phyloP scores from a whole-genome alignment of 2,113 vertebrate genomes.

The Pimephales promelas region DNA sequence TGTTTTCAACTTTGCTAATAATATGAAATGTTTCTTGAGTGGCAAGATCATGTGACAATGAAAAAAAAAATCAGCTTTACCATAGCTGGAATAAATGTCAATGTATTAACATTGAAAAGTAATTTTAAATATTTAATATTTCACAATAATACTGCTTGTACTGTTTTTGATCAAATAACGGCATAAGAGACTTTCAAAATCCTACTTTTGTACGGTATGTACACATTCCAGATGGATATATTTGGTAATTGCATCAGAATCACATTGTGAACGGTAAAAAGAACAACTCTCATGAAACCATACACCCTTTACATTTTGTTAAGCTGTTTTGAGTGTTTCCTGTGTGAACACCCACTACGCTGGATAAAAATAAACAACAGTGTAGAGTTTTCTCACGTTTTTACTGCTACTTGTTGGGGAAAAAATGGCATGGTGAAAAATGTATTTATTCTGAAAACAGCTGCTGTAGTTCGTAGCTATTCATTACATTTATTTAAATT shows the following conservation, averaged over 20 bases:
- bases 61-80: not conserved
- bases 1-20: not conserved
- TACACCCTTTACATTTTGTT: not conserved
- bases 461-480: not conserved
- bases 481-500: not conserved
- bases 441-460: not conserved
- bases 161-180: too few relatives aligned
- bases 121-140: not conserved
- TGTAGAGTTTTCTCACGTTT: not conserved
- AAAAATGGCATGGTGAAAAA: not conserved
- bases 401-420: not conserved
- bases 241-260: not conserved
- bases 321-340: not conserved
- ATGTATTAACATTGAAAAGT: too few relatives aligned
- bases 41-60: not conserved
- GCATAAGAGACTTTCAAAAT: too few relatives aligned
- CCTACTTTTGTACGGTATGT: not conserved
- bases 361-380: not conserved
- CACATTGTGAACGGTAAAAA: not conserved
- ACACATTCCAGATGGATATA: not conserved
- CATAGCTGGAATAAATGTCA: too few relatives aligned
- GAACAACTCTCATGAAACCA: not conserved
- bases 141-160: not conserved
- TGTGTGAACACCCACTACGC: slow-evolving; percentile 2
- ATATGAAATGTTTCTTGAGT: not conserved